Evolutionary conservation across 2,888 invertebrate genomes (phyloP).

Genomic region (Drosophila anomalata): DNA sequence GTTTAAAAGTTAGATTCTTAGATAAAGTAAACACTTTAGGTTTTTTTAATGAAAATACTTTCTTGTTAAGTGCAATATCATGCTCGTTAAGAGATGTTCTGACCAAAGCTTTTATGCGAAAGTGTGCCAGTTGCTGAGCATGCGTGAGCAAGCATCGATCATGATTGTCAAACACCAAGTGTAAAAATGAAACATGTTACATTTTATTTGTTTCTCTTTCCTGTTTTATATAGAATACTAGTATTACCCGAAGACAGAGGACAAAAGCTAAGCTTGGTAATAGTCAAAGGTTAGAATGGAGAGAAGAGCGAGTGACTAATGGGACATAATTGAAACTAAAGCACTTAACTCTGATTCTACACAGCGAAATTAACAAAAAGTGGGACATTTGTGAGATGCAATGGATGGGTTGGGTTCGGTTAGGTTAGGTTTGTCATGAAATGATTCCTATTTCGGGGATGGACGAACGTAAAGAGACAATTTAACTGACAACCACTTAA

Average conservation of each 20-base stretch:
- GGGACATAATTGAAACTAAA: constrained; percentile 81
- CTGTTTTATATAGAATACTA: no score
- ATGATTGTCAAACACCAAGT: no score
- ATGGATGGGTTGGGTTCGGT: constrained; percentile 13
- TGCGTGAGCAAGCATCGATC: no score
- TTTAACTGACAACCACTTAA: constrained; percentile 70
- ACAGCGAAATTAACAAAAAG: constrained; percentile 72
- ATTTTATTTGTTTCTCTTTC: no score
- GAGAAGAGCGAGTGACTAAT: constrained; percentile 57
- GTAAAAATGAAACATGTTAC: no score
- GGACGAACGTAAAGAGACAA: constrained; percentile 59
- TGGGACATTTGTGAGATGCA: constrained; percentile 68
- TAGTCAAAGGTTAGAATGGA: constrained; percentile 28
- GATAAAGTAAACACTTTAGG: no score
- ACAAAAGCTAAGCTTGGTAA: constrained; percentile 65
- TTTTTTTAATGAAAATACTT: no score
- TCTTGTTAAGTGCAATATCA: no score
- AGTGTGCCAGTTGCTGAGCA: no score
- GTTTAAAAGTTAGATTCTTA: no score
- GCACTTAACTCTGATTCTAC: constrained; percentile 72
- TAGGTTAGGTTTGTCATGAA: not conserved
- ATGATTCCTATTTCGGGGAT: constrained; percentile 8
- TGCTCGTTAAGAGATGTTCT: no score
- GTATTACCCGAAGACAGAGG: constrained; percentile 54
- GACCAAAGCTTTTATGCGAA: no score